Percentiles rank a stretch among this genome's conserved stretches.
Evolutionary conservation across 2,113 vertebrate species (phyloP).

Genomic region (Otocyon megalotis): DNA sequence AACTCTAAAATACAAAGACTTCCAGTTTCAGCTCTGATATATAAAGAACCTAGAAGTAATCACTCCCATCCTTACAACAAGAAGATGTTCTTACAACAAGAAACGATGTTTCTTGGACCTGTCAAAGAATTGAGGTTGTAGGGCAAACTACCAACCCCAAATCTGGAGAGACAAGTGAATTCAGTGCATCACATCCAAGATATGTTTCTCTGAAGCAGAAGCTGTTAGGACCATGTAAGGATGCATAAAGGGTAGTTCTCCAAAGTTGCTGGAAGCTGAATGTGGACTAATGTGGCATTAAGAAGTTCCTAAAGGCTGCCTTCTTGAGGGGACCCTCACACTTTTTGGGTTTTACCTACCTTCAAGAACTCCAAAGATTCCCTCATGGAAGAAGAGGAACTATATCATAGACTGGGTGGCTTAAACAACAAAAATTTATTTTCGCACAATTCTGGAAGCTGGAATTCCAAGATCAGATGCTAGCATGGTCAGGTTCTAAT

Average conservation of each 20-base stretch:
- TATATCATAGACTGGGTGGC: neutral
- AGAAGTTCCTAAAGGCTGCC: neutral
- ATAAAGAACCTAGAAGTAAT: neutral
- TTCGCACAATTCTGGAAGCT: neutral
- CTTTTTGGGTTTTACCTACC: neutral
- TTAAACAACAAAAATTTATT: neutral
- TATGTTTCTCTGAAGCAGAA: neutral
- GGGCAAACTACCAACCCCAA: neutral
- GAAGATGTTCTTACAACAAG: no score
- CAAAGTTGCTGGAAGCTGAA: neutral
- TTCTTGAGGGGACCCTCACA: neutral
- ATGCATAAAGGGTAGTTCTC: neutral
- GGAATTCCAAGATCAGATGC: neutral
- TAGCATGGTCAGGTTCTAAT: neutral
- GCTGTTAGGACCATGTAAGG: neutral
- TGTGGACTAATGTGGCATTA: neutral
- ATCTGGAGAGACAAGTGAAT: neutral
- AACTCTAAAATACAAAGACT: neutral
- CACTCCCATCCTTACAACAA: neutral
- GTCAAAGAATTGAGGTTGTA: neutral
- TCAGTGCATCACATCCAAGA: neutral
- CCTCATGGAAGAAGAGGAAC: neutral
- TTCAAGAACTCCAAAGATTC: neutral
- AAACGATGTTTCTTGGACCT: neutral
- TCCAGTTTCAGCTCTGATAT: neutral